These are phyloP conservation scores for Caenorhabditis sinica DNA, from an alignment of 2,888 invertebrate genomes.

Conservation along the genomic window DNA sequence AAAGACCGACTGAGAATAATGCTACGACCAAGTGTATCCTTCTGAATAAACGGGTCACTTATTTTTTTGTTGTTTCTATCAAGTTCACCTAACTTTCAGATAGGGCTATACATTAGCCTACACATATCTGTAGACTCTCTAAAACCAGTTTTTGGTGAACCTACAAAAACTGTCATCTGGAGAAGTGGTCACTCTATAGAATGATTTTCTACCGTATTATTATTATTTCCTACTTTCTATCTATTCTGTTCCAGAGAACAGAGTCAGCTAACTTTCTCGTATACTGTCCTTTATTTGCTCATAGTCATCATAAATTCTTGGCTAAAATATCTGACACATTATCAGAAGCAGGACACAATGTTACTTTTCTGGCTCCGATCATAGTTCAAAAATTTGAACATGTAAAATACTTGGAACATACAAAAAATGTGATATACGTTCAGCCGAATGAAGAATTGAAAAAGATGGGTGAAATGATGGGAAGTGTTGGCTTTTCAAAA, in stretches of 20 bases:
- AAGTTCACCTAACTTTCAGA: neutral
- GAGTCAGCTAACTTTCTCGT: conserved; percentile 9
- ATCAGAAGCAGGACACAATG: conserved; percentile 51
- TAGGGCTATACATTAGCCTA: conserved; percentile 23
- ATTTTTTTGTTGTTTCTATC: neutral
- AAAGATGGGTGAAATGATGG: conserved; percentile 7
- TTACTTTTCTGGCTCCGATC: conserved; percentile 46
- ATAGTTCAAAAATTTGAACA: conserved; percentile 34
- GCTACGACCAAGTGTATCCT: neutral
- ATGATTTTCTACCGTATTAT: neutral
- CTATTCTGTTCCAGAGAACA: neutral
- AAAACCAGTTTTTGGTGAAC: conserved; percentile 10
- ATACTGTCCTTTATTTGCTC: conserved; percentile 39
- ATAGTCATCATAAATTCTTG: conserved; percentile 53
- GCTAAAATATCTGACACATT: conserved; percentile 49
- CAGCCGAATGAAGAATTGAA: conserved; percentile 40
- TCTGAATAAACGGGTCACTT: neutral
- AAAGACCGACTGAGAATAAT: neutral
- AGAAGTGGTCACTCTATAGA: neutral
- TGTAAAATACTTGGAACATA: conserved; percentile 38
- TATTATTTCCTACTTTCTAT: too few relatives aligned
- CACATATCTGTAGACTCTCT: neutral
- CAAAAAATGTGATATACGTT: conserved; percentile 31
- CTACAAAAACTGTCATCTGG: neutral
- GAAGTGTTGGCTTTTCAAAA: conserved; percentile 17